Percentiles rank a stretch among this genome's conserved stretches.
phyloP scores from a whole-genome alignment of 1,140 invertebrate genomes.

The Atta colombica region DNA sequence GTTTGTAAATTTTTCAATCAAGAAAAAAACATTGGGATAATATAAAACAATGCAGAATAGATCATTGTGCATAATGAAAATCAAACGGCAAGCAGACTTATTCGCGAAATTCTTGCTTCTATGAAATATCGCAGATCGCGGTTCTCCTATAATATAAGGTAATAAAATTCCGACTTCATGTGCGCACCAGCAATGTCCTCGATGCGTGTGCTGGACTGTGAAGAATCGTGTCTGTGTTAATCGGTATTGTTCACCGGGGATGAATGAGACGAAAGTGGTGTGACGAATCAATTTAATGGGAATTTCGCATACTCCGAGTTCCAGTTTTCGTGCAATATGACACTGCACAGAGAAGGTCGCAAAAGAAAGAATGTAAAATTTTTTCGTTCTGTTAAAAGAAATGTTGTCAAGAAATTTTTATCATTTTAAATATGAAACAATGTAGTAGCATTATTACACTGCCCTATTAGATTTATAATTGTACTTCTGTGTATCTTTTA shows the following conservation, averaged over 20 bases:
- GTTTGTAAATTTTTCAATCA: neutral
- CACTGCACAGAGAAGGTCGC: neutral
- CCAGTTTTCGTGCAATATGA: neutral
- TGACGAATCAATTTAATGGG: slow-evolving; percentile 29
- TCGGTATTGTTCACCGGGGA: slow-evolving; percentile 15
- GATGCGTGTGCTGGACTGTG: slow-evolving; percentile 54
- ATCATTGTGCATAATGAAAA: slow-evolving; percentile 16
- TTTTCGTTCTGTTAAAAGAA: neutral
- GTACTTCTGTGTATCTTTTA: neutral
- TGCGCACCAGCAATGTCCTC: slow-evolving; percentile 49
- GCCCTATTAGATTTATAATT: neutral
- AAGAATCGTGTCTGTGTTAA: slow-evolving; percentile 53
- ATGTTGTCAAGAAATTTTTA: neutral
- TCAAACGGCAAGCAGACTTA: neutral
- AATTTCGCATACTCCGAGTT: slow-evolving; percentile 19
- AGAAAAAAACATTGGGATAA: neutral
- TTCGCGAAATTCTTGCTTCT: slow-evolving; percentile 7
- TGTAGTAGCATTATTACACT: neutral
- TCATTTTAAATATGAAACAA: neutral
- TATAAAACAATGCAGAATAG: neutral
- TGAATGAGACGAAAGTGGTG: slow-evolving; percentile 22
- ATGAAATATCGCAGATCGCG: neutral
- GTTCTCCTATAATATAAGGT: neutral
- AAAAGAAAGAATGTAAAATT: neutral
- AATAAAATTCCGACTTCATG: slow-evolving; percentile 59